A percentile compares a stretch with the other conserved stretches of the same genome.
Conservation (phyloP, 53 echinoderm and acorn worm genomes). For the Temnopleurus reevesii region DNA sequence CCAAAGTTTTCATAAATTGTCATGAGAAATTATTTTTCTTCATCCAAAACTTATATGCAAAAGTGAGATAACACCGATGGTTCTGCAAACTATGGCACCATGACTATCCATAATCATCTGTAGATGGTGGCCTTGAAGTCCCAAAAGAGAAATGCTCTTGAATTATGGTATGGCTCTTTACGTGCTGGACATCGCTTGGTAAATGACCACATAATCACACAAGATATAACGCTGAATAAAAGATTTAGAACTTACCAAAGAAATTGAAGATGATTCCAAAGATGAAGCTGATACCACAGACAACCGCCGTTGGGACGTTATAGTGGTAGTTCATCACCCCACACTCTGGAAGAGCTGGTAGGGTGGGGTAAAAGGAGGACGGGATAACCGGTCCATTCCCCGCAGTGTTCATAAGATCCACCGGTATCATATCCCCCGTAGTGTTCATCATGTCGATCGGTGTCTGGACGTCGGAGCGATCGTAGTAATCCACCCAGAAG, state of each 20-base stretch:
- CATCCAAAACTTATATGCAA: too few species aligned
- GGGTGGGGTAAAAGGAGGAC: conserved; percentile 31
- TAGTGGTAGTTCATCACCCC: conserved; percentile 74
- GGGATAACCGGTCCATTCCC: conserved; percentile 26
- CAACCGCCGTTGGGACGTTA: conserved; percentile 73
- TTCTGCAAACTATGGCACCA: too few species aligned
- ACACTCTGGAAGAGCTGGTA: conserved; percentile 57
- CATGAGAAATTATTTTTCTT: too few species aligned
- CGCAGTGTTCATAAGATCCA: background rate
- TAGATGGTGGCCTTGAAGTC: too few species aligned
- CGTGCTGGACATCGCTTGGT: too few species aligned
- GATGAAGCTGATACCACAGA: conserved; percentile 87
- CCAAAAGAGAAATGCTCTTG: too few species aligned
- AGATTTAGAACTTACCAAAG: conserved; percentile 99
- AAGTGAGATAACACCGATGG: too few species aligned
- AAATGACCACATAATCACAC: too few species aligned
- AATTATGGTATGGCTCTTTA: too few species aligned
- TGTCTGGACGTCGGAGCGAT: conserved; percentile 16
- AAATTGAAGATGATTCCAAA: conserved; percentile 93
- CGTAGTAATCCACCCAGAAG: conserved; percentile 43
- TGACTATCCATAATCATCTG: too few species aligned
- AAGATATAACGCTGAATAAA: too few species aligned
- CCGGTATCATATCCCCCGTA: background rate
- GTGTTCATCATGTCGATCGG: background rate
- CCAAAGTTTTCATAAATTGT: too few species aligned